Evolutionary conservation across 2,797 vertebrate genomes (phyloP).

Genomic region (Cirrhinus molitorella): DNA sequence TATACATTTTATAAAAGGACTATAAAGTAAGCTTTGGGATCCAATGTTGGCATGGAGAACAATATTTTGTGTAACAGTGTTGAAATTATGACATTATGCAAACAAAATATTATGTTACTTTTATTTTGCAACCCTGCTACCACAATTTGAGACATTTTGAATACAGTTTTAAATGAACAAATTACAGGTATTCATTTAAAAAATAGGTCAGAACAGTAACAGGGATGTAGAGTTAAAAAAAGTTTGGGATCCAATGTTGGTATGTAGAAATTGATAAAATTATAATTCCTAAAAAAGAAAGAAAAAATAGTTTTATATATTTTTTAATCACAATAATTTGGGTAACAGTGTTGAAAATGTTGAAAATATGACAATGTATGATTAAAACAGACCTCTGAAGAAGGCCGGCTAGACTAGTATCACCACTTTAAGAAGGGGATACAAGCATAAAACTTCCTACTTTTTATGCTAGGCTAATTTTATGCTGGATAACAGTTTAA

Average conservation of each 20-base stretch:
- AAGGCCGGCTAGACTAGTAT: background rate
- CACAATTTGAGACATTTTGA: background rate
- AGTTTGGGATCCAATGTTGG: background rate
- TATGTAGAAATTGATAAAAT: background rate
- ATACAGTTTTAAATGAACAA: background rate
- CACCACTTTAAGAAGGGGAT: background rate
- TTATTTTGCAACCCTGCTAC: background rate
- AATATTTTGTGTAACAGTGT: no score
- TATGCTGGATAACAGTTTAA: background rate
- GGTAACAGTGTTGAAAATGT: background rate
- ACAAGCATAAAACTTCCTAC: background rate
- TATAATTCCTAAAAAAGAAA: background rate
- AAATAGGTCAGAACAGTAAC: background rate
- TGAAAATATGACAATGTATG: background rate
- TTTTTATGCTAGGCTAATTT: background rate
- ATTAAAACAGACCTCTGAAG: background rate
- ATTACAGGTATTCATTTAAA: background rate
- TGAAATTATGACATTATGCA: no score
- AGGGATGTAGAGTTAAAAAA: background rate
- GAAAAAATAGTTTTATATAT: no score
- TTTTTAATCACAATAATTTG: background rate
- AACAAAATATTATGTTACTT: no score
- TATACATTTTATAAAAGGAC: no score
- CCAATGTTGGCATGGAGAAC: no score
- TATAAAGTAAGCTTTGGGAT: no score